phyloP scores from a whole-genome alignment of 2,888 invertebrate species.

The Oscheius sp. region DNA sequence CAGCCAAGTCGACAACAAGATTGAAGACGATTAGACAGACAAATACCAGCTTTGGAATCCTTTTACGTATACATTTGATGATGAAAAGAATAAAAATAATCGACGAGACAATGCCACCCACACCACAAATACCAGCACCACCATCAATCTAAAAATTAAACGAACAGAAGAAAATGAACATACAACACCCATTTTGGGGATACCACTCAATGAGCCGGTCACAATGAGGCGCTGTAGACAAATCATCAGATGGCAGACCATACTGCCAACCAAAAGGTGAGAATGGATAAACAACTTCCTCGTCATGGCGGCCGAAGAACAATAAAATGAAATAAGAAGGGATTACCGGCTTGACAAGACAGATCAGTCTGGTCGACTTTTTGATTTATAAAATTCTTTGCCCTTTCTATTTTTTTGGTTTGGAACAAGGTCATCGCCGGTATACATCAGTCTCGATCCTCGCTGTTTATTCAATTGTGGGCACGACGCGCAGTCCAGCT shows the following conservation, averaged over 20 bases:
- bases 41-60: slow-evolving; percentile 18
- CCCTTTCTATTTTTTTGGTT: too few relatives aligned
- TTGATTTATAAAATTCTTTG: too few relatives aligned
- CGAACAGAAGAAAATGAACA: too few relatives aligned
- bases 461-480: background rate
- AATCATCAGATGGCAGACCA: background rate
- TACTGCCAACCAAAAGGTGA: slow-evolving; percentile 5
- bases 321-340: too few relatives aligned
- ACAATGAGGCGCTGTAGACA: slow-evolving; percentile 18
- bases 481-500: slow-evolving; percentile 10
- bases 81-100: background rate
- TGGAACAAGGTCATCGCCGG: too few relatives aligned
- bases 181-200: background rate
- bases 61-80: slow-evolving; percentile 9
- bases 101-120: background rate
- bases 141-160: background rate
- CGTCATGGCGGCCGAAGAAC: background rate
- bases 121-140: background rate
- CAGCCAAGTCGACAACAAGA: background rate
- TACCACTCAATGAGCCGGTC: background rate
- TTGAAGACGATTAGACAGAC: slow-evolving; percentile 18
- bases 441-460: too few relatives aligned
- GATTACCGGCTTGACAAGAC: too few relatives aligned
- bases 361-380: too few relatives aligned
- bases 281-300: slow-evolving; percentile 4